Conservation (phyloP, 2,113 vertebrate genomes). For the Peromyscus polionotus region DNA sequence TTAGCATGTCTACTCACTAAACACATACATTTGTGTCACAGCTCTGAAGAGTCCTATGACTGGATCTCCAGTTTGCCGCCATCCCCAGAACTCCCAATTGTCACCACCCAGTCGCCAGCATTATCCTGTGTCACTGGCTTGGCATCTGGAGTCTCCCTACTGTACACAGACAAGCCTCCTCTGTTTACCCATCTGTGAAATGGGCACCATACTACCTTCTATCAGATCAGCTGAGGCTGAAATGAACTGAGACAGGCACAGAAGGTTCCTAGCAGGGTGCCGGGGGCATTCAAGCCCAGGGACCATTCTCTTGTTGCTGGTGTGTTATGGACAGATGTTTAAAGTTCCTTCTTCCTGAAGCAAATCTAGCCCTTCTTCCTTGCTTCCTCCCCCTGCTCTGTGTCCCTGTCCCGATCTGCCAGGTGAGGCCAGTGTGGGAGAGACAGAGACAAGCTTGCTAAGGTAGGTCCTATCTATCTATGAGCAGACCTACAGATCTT, state of each 20-base stretch:
- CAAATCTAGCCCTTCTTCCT: not conserved
- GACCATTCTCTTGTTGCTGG: not conserved
- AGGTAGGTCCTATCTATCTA: not conserved
- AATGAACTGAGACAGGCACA: not conserved
- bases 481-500: not conserved
- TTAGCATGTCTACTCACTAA: too few relatives aligned
- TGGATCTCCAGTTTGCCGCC: not conserved
- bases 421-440: not conserved
- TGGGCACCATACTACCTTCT: not conserved
- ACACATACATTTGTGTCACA: accelerated
- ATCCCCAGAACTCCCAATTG: not conserved
- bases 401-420: not conserved
- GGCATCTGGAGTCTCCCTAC: not conserved
- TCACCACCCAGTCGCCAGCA: not conserved
- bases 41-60: not conserved
- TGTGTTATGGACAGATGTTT: not conserved
- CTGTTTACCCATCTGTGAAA: not conserved
- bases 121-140: not conserved
- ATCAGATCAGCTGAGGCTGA: not conserved
- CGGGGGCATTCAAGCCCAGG: not conserved
- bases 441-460: not conserved
- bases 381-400: not conserved
- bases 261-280: not conserved
- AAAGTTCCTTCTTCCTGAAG: not conserved
- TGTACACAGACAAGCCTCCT: not conserved